A percentile compares a stretch with the other conserved stretches of the same genome.
phyloP scores from a whole-genome alignment of 2,797 vertebrate species.

The Loris lydekkerianus region DNA sequence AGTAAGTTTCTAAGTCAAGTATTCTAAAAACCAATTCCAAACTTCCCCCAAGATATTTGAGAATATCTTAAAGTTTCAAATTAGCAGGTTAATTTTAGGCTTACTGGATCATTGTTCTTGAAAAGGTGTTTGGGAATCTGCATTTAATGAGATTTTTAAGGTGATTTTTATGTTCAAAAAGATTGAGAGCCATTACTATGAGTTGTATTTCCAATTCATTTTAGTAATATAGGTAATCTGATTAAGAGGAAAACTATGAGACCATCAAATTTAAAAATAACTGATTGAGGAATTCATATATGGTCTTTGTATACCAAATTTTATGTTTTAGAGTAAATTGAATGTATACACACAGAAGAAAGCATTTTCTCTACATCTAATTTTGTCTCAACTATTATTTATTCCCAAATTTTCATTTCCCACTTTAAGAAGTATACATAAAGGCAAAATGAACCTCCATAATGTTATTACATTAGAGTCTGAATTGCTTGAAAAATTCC shows the following conservation, averaged over 20 bases:
- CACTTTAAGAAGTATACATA: background rate
- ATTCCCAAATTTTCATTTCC: background rate
- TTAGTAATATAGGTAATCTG: background rate
- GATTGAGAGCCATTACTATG: background rate
- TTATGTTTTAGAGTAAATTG: slow-evolving; percentile 15
- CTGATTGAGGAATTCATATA: background rate
- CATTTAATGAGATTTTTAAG: background rate
- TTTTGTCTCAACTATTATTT: slow-evolving; percentile 28
- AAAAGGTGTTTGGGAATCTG: background rate
- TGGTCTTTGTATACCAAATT: background rate
- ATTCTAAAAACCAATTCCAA: background rate
- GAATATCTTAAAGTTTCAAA: background rate
- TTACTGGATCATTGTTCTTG: background rate
- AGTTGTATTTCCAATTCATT: background rate
- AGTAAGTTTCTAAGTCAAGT: background rate
- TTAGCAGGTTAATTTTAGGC: background rate
- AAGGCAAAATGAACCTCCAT: background rate
- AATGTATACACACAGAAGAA: background rate
- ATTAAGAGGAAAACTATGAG: background rate
- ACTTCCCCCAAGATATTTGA: background rate
- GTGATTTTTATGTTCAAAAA: background rate
- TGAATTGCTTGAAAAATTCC: background rate
- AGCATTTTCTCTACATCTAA: background rate
- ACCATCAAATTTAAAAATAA: background rate
- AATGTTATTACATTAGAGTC: background rate